phyloP scores from a whole-genome alignment of 2,888 invertebrate species.

The Chesias legatella region DNA sequence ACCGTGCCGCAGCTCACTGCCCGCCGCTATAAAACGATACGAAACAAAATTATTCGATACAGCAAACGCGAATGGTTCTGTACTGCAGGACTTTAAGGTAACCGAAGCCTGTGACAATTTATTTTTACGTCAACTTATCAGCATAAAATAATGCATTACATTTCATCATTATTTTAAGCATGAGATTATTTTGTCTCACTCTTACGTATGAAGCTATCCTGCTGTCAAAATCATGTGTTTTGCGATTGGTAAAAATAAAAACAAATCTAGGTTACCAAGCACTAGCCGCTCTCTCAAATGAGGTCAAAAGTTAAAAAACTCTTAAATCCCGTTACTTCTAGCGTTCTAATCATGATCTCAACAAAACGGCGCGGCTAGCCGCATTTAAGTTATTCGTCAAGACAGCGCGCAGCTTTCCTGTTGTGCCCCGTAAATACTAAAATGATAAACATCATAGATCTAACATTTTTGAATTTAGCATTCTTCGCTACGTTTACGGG shows the following conservation, averaged over 20 bases:
- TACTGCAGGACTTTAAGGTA: too few species aligned
- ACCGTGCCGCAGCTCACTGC: too few species aligned
- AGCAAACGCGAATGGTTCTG: too few species aligned
- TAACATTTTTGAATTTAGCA: conserved; percentile 65
- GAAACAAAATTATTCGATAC: too few species aligned
- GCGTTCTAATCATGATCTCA: conserved; percentile 25
- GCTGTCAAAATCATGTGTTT: conserved; percentile 16
- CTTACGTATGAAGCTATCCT: background rate
- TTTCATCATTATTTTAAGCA: too few species aligned
- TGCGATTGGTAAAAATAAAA: background rate
- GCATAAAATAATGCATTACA: too few species aligned
- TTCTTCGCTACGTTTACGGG: conserved; percentile 77
- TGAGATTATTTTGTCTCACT: too few species aligned
- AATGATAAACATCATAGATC: conserved; percentile 63
- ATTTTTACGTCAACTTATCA: too few species aligned
- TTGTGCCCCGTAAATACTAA: background rate
- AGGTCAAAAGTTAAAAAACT: conserved; percentile 30
- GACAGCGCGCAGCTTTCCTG: conserved; percentile 1
- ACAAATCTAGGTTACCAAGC: conserved; percentile 19
- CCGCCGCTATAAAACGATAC: too few species aligned
- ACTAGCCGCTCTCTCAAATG: conserved; percentile 3
- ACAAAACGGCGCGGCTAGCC: conserved; percentile 4
- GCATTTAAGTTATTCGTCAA: conserved; percentile 8
- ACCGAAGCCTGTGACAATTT: too few species aligned
- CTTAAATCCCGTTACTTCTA: conserved; percentile 34